Evolutionary conservation across 2,113 vertebrate genomes (phyloP).

Genomic region (Sapayoa aenigma): DNA sequence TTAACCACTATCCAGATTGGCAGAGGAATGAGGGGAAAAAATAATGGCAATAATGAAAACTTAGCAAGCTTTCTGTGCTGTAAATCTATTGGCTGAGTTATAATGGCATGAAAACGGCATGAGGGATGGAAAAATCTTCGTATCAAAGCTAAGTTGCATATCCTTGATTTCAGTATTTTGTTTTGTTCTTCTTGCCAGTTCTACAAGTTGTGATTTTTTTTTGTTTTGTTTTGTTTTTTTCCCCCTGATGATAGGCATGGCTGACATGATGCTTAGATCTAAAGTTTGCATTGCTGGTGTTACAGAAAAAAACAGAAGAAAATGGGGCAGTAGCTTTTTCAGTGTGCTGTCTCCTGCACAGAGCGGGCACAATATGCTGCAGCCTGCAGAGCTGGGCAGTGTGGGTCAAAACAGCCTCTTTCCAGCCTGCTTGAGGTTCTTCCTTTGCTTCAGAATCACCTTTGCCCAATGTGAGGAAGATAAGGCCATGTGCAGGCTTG

Average conservation of each 20-base stretch:
- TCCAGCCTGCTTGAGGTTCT: not conserved
- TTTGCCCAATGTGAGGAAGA: not conserved
- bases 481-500: not conserved
- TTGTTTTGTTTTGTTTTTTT: not conserved
- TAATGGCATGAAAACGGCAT: not conserved
- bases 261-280: not conserved
- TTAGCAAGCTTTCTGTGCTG: not conserved
- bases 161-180: not conserved
- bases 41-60: not conserved
- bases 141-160: not conserved
- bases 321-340: not conserved
- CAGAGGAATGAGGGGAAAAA: not conserved
- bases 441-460: not conserved
- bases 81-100: not conserved
- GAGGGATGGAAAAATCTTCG: not conserved
- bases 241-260: not conserved
- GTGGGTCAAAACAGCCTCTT: not conserved
- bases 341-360: not conserved
- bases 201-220: not conserved
- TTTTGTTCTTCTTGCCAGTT: not conserved
- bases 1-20: not conserved
- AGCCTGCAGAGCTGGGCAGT: not conserved
- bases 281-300: not conserved
- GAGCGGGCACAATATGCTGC: accelerated
- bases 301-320: not conserved